Evolutionary conservation across 2,797 vertebrate species (phyloP).

Genomic region (Poecilia picta): DNA sequence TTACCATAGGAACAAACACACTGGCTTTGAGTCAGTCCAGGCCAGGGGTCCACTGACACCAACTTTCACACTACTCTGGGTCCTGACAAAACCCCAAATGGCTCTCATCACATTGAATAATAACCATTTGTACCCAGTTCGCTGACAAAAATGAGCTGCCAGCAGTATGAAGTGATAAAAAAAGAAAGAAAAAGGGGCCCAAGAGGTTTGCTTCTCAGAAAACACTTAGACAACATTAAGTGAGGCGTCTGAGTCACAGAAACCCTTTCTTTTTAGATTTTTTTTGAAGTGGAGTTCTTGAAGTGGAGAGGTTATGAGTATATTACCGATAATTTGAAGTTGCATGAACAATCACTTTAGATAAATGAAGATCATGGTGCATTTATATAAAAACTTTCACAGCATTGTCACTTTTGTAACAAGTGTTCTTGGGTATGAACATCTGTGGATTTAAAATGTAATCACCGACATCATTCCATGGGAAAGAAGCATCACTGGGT

Average conservation of each 20-base stretch:
- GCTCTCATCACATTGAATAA: slow-evolving; percentile 91
- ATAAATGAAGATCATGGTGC: not conserved
- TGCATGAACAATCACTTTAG: not conserved
- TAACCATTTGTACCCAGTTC: slow-evolving; percentile 93
- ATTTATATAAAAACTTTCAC: not conserved
- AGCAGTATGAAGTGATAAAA: slow-evolving; percentile 62
- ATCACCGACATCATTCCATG: not conserved
- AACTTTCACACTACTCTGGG: slow-evolving; percentile 88
- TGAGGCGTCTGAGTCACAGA: not conserved
- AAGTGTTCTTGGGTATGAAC: not conserved
- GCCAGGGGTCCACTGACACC: slow-evolving; percentile 87
- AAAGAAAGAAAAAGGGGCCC: slow-evolving; percentile 42
- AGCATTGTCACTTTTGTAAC: not conserved
- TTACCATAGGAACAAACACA: slow-evolving; percentile 98
- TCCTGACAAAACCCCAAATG: slow-evolving; percentile 88
- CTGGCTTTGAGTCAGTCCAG: slow-evolving; percentile 92
- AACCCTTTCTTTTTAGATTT: not conserved
- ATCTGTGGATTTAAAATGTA: not conserved
- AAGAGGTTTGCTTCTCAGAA: slow-evolving; percentile 27
- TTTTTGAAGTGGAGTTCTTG: not conserved
- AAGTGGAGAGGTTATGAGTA: not conserved
- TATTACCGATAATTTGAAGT: not conserved
- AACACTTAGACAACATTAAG: slow-evolving; percentile 25
- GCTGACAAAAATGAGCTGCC: slow-evolving; percentile 89
- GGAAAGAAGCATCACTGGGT: not conserved